Evolutionary conservation across 1,140 invertebrate genomes (phyloP).

Genomic region (Meteorus sp.): DNA sequence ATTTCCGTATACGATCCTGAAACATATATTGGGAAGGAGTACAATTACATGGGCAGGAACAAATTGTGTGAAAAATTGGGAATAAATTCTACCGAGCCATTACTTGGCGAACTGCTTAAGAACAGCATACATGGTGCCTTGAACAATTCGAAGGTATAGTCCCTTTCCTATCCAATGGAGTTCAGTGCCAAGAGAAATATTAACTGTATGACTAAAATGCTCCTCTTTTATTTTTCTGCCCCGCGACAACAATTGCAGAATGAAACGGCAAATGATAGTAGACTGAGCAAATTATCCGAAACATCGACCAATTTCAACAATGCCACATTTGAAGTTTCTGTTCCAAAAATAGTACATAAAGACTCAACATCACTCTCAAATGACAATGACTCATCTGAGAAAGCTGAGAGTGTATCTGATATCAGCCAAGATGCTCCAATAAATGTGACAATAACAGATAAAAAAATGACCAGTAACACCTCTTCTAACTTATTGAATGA

Average conservation of each 20-base stretch:
- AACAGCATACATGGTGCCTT: conserved; percentile 54
- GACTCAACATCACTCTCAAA: conserved; percentile 42
- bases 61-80: conserved; percentile 62
- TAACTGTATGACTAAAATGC: background rate
- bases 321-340: conserved; percentile 50
- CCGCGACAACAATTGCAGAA: conserved; percentile 39
- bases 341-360: conserved; percentile 46
- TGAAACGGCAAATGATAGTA: conserved; percentile 38
- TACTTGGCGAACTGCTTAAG: conserved; percentile 55
- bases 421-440: conserved; percentile 45
- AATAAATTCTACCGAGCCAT: conserved; percentile 53
- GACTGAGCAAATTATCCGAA: conserved; percentile 40
- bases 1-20: conserved; percentile 73
- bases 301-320: conserved; percentile 45
- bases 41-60: conserved; percentile 60
- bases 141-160: conserved; percentile 47
- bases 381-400: conserved; percentile 44
- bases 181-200: background rate
- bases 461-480: conserved; percentile 37
- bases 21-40: conserved; percentile 63
- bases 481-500: conserved; percentile 31
- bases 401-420: conserved; percentile 40
- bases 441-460: conserved; percentile 54
- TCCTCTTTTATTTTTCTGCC: background rate
- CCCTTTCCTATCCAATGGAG: background rate